phyloP scores from a whole-genome alignment of 1,140 invertebrate genomes.

The Lutraria rhynchaena region DNA sequence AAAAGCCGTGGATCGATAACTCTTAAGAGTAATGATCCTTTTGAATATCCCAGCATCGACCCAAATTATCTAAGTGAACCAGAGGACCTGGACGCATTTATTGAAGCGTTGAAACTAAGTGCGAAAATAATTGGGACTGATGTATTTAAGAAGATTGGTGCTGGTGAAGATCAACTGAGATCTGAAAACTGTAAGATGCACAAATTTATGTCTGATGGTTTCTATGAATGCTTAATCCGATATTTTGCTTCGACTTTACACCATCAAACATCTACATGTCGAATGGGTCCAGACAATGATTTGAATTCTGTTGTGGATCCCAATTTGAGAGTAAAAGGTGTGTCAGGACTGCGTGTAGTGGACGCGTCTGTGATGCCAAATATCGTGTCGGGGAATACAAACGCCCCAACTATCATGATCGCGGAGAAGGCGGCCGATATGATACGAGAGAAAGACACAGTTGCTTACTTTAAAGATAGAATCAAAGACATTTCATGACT shows the following conservation, averaged over 20 bases:
- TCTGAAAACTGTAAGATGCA: no score
- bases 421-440: conserved; percentile 92
- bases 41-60: conserved; percentile 91
- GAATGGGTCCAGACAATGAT: conserved; percentile 84
- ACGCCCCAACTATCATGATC: conserved; percentile 92
- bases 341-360: conserved; percentile 63
- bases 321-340: conserved; percentile 43
- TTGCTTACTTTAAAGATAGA: no score
- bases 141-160: conserved; percentile 55
- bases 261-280: conserved; percentile 93
- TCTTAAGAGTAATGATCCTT: conserved; percentile 86
- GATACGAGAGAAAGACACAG: no score
- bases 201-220: no score
- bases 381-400: conserved; percentile 87
- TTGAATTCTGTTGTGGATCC: conserved; percentile 32
- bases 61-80: conserved; percentile 83
- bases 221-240: conserved; percentile 20
- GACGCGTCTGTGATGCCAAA: conserved; percentile 74
- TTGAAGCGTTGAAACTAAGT: conserved; percentile 61
- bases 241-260: conserved; percentile 40
- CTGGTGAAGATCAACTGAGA: no score
- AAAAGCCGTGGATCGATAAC: conserved; percentile 72
- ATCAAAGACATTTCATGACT: no score
- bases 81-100: conserved; percentile 63
- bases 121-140: conserved; percentile 51